These are phyloP conservation scores for Latheticus oryzae DNA, from an alignment of 2,888 invertebrate genomes.

Conservation along the genomic window DNA sequence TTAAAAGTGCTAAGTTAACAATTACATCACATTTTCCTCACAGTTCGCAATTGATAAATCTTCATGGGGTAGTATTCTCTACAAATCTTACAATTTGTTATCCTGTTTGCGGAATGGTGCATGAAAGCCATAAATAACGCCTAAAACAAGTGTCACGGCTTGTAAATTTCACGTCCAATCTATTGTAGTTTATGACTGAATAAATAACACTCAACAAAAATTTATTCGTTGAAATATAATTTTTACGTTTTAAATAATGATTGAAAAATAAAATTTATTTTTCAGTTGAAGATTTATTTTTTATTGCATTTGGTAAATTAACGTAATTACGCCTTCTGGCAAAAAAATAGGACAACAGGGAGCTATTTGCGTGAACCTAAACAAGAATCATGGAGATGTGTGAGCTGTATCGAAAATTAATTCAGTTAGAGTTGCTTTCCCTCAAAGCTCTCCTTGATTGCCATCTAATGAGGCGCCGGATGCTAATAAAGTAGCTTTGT, in stretches of 20 bases:
- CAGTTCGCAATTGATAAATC: slow-evolving; percentile 11
- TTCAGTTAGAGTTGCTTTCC: background rate
- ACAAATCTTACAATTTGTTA: slow-evolving; percentile 33
- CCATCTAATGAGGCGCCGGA: slow-evolving; percentile 4
- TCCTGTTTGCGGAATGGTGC: slow-evolving; percentile 29
- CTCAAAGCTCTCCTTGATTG: slow-evolving; percentile 12
- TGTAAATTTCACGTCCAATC: slow-evolving; percentile 21
- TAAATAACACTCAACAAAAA: no score
- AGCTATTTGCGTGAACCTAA: no score
- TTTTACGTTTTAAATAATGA: no score
- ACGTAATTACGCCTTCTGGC: no score
- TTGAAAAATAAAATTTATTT: no score
- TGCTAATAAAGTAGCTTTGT: slow-evolving; percentile 11
- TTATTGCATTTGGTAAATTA: no score
- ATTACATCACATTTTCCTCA: slow-evolving; percentile 14
- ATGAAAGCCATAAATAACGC: slow-evolving; percentile 24
- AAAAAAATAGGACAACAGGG: no score
- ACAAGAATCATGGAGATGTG: no score
- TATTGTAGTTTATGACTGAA: slow-evolving; percentile 15
- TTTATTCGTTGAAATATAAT: no score
- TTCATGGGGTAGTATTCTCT: slow-evolving; percentile 11
- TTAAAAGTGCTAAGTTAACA: no score
- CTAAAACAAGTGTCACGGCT: slow-evolving; percentile 15
- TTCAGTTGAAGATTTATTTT: no score
- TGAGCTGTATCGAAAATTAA: slow-evolving; percentile 6